Base-by-base conservation (phyloP, 2,888 invertebrate genomes). In the Drosophila parthenogenetica region DNA sequence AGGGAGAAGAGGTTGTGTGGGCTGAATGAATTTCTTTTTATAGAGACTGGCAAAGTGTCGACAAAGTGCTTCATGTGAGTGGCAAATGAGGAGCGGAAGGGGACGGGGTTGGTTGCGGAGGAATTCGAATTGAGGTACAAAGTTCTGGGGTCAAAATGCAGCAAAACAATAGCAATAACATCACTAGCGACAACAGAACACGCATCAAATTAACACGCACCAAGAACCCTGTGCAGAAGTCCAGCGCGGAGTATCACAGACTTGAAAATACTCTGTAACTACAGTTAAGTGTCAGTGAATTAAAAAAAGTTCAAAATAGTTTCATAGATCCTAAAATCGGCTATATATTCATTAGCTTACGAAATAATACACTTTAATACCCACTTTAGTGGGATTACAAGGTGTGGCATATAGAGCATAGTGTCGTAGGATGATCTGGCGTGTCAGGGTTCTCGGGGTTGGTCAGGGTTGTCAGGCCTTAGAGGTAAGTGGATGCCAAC, bases 181-280 rank as follows among this genome's bases (percentile, higher is more conserved):
- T 29, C 29, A 29, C 29, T 29, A 29, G 29, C 29, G 29, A 29
- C 29, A 29, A 8, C 29, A 29, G 29, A 29, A 63, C 73, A 68
- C 67, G 65, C 73, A 70, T 65, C 74, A 72, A 79, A 67, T 67
- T 66, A 69, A 77, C 82, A 87, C 79, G 77, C 73, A 76, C 76
- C 77, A 69, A 35, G 35, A 35, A 35, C 13, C 13, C 1, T 35
- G 5, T 13, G 35, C 13, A 13, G 5, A 35, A 13, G 13, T 11
- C 3, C 13, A 13, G 35, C 0, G 35, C 4, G 35, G 13, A 35
- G 35, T 13, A 13, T 13, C 11, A 3, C 13, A 13, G 35, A 35
- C 35, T 35, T 4, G 3, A 35, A 35, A 4, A 35, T 8, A 35
- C 13, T 8, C 35, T 35, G 35, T 35, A n/a, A n/a, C n/a, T n/a